phyloP scores from a whole-genome alignment of 2,113 vertebrate genomes.

The Pyrgilauda ruficollis region DNA sequence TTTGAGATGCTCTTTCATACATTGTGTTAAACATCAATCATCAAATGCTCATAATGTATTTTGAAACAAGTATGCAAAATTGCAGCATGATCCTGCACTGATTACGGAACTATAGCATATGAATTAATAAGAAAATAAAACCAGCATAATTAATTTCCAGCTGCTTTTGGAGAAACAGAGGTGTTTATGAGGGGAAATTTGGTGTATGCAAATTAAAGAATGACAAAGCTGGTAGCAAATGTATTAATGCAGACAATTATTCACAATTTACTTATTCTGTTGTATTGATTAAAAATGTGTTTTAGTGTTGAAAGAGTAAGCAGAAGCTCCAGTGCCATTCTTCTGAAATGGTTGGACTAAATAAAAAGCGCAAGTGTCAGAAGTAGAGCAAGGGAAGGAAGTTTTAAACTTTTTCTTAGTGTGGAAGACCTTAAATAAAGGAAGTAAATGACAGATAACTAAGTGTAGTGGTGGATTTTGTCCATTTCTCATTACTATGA shows the following conservation, averaged over 20 bases:
- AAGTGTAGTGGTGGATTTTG: background rate
- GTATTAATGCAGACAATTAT: background rate
- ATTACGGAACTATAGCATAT: conserved; percentile 45
- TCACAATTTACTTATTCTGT: background rate
- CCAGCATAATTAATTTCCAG: conserved; percentile 54
- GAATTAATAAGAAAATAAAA: conserved; percentile 63
- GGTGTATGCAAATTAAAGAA: conserved; percentile 1
- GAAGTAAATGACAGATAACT: background rate
- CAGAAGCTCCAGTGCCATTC: background rate
- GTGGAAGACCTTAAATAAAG: background rate
- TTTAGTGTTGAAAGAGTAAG: background rate
- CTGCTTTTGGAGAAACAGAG: conserved; percentile 52
- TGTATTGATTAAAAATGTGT: background rate
- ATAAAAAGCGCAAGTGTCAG: background rate
- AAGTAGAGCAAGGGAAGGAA: background rate
- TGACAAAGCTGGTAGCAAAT: background rate
- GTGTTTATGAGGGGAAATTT: background rate
- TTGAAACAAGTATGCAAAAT: conserved; percentile 45
- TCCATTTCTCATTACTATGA: background rate
- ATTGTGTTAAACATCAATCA: conserved; percentile 37
- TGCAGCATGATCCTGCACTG: conserved; percentile 38
- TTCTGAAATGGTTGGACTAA: background rate
- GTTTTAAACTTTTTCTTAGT: background rate
- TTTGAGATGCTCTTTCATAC: conserved; percentile 32
- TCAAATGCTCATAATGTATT: conserved; percentile 40